Percentiles rank a stretch among this genome's conserved stretches.
Conservation (phyloP, 2,797 vertebrate species). For the Sebastes jordani region DNA sequence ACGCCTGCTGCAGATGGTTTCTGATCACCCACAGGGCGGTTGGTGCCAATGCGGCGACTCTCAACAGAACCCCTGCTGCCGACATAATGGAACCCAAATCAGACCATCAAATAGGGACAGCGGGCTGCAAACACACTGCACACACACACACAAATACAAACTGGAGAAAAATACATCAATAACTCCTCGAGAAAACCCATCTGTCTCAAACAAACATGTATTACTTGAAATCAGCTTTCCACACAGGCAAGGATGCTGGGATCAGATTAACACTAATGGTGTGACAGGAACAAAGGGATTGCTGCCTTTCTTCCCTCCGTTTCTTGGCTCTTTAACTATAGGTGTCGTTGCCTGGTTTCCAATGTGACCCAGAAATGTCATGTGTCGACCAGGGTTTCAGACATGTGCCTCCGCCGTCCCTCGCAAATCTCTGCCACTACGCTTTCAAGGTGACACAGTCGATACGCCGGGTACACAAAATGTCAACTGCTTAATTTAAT, state of each 20-base stretch:
- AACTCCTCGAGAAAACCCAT: slow-evolving; percentile 55
- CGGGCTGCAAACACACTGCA: slow-evolving; percentile 60
- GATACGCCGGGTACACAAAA: slow-evolving; percentile 63
- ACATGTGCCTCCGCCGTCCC: slow-evolving; percentile 13
- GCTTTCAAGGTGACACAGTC: slow-evolving; percentile 70
- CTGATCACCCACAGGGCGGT: slow-evolving; percentile 60
- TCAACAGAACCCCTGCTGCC: slow-evolving; percentile 64
- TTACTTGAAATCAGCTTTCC: slow-evolving; percentile 59
- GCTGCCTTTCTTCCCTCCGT: slow-evolving; percentile 39
- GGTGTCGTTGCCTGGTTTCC: slow-evolving; percentile 42
- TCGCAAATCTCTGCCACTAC: slow-evolving; percentile 39
- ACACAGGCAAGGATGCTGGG: slow-evolving; percentile 19
- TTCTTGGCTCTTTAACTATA: slow-evolving; percentile 52
- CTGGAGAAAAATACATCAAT: slow-evolving; percentile 59
- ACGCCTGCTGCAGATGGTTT: slow-evolving; percentile 63
- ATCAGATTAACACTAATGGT: slow-evolving; percentile 61
- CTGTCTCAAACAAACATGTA: slow-evolving; percentile 53
- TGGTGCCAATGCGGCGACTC: slow-evolving; percentile 48
- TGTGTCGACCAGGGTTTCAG: slow-evolving; percentile 49
- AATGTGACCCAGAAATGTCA: slow-evolving; percentile 73
- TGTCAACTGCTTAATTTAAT: slow-evolving; percentile 76
- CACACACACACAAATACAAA: slow-evolving; percentile 44
- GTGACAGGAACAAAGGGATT: slow-evolving; percentile 60
- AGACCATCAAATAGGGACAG: slow-evolving; percentile 74
- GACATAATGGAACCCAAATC: slow-evolving; percentile 74